These are phyloP conservation scores for Morpho deidamia DNA, from an alignment of 2,888 invertebrate species.

Conservation along the genomic window DNA sequence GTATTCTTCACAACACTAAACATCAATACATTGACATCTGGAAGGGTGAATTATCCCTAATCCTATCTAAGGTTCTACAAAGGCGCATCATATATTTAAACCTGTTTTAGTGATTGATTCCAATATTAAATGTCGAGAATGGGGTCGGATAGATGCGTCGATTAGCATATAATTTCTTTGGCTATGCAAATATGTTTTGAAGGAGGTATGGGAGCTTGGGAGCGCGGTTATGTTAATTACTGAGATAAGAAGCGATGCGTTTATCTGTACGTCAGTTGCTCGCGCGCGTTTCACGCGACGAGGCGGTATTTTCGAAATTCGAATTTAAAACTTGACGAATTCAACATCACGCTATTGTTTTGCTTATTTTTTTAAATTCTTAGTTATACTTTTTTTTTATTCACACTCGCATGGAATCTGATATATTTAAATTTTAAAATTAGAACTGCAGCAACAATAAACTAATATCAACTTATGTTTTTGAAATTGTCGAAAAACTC, in stretches of 20 bases:
- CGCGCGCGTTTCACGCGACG: constrained; percentile 65
- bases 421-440: too few relatives aligned
- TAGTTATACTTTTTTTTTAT: not conserved
- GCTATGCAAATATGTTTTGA: constrained; percentile 62
- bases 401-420: not conserved
- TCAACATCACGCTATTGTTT: constrained; percentile 18
- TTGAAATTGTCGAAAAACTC: too few relatives aligned
- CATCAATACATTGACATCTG: constrained; percentile 71
- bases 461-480: too few relatives aligned
- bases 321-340: constrained; percentile 28
- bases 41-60: constrained; percentile 60
- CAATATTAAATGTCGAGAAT: constrained; percentile 67
- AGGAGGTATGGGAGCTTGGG: constrained; percentile 64
- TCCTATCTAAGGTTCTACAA: constrained; percentile 57
- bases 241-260: constrained; percentile 60
- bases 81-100: constrained; percentile 59
- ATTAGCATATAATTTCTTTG: constrained; percentile 73
- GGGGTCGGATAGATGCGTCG: constrained; percentile 47
- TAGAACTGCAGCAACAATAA: too few relatives aligned
- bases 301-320: constrained; percentile 40
- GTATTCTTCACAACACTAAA: constrained; percentile 48
- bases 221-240: constrained; percentile 61
- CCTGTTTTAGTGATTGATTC: constrained; percentile 74
- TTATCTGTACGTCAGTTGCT: constrained; percentile 67
- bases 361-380: not conserved